Conservation (phyloP, 2,113 vertebrate species). For the Hyla sarda region DNA sequence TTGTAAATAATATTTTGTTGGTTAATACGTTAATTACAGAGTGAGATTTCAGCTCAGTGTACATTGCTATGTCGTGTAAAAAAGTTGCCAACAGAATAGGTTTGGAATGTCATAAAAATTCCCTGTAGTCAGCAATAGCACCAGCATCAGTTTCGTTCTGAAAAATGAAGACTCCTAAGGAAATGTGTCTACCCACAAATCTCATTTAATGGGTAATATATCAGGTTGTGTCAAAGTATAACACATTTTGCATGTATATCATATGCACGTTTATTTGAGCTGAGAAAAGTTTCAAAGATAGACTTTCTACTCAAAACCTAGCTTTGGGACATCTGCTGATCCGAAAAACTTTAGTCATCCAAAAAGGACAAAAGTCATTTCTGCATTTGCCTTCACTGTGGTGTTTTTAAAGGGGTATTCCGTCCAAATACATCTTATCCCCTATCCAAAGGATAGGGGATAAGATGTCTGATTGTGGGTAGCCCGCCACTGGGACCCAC, state of each 20-base stretch:
- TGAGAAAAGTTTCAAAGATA: background rate
- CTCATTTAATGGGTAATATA: background rate
- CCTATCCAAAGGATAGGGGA: too few species aligned
- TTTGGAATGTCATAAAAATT: slow-evolving; percentile 23
- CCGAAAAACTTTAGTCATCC: too few species aligned
- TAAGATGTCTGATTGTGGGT: too few species aligned
- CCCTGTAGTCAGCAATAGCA: slow-evolving; percentile 7
- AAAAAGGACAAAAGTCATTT: too few species aligned
- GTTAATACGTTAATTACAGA: slow-evolving; percentile 13
- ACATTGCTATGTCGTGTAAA: slow-evolving; percentile 26
- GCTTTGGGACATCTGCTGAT: background rate
- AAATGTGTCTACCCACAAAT: slow-evolving; percentile 7
- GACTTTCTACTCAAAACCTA: background rate
- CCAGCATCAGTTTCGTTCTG: background rate
- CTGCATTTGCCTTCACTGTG: too few species aligned
- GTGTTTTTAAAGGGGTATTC: too few species aligned
- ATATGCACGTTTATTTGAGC: background rate
- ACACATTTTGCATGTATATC: background rate
- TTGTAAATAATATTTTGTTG: slow-evolving; percentile 25
- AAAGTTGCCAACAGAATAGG: slow-evolving; percentile 18
- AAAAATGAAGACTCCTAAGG: background rate
- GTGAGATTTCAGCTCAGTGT: background rate
- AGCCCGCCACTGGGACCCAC: too few species aligned
- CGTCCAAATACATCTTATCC: too few species aligned
- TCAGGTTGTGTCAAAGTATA: background rate